phyloP scores from a whole-genome alignment of 2,888 invertebrate genomes.

The Lithophane ornitopus region DNA sequence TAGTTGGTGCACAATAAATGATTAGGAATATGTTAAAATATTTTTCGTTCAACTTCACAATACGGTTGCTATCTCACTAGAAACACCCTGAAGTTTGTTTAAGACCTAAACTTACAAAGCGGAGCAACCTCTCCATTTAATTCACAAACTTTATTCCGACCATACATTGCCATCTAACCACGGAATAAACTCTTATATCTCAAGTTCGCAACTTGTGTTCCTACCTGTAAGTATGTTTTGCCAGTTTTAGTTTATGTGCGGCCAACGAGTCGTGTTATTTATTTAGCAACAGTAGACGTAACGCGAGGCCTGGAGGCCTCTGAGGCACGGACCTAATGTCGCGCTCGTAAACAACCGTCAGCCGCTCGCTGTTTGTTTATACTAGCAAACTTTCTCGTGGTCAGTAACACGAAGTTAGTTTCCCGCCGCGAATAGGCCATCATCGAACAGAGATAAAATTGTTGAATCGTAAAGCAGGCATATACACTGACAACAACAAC shows the following conservation, averaged over 20 bases:
- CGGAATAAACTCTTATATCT: slow-evolving; percentile 45
- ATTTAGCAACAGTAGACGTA: slow-evolving; percentile 48
- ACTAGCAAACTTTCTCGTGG: slow-evolving; percentile 6
- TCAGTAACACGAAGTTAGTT: background rate
- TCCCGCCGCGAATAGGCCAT: background rate
- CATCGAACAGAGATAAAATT: background rate
- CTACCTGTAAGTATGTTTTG: slow-evolving; percentile 25
- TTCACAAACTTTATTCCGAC: slow-evolving; percentile 24
- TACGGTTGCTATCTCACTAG: background rate
- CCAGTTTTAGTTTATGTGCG: slow-evolving; percentile 57
- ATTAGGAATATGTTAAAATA: background rate
- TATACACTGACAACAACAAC: background rate
- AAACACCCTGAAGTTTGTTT: background rate
- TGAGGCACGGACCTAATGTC: slow-evolving; percentile 48
- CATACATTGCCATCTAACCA: slow-evolving; percentile 17
- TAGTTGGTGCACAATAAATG: background rate
- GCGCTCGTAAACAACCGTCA: slow-evolving; percentile 23
- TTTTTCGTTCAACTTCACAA: background rate
- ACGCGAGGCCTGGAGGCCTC: slow-evolving; percentile 41
- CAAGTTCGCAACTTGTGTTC: slow-evolving; percentile 50
- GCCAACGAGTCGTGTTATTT: slow-evolving; percentile 57
- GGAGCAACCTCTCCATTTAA: slow-evolving; percentile 15
- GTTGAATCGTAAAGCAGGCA: background rate
- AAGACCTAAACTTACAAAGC: slow-evolving; percentile 1
- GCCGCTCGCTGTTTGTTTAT: slow-evolving; percentile 49